Evolutionary conservation across 2,797 vertebrate genomes (phyloP).

Genomic region (Hybognathus amarus): DNA sequence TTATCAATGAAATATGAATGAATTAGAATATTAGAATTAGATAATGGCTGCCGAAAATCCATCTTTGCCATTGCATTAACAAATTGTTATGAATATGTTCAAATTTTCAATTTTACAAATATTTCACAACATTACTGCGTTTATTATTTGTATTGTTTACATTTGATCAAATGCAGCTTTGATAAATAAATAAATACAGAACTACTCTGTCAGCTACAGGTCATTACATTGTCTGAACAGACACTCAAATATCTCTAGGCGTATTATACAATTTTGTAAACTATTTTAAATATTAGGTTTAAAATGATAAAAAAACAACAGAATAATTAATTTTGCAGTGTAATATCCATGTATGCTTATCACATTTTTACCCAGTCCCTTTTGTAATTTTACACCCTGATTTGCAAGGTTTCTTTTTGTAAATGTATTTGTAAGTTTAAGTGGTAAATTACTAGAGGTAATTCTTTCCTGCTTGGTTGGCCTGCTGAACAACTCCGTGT

Average conservation of each 20-base stretch:
- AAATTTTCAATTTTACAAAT: neutral
- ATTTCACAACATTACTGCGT: neutral
- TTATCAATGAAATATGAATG: neutral
- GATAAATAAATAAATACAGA: too few species aligned
- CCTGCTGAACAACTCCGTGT: constrained; percentile 19
- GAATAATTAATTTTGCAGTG: neutral
- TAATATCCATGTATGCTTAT: neutral
- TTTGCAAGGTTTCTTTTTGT: neutral
- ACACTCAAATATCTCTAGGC: neutral
- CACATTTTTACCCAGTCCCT: neutral
- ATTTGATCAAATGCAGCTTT: neutral
- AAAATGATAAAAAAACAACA: neutral
- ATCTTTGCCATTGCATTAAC: neutral
- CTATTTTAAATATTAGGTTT: neutral
- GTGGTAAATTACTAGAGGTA: neutral
- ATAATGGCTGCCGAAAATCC: neutral
- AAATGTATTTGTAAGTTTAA: neutral
- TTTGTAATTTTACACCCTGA: neutral
- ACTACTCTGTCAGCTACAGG: neutral
- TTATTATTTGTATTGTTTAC: neutral
- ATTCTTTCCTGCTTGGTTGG: constrained; percentile 10
- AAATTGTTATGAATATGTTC: neutral
- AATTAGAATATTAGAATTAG: neutral
- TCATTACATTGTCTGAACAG: neutral
- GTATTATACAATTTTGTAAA: neutral